Conservation (phyloP, 2,888 invertebrate genomes). For the Argynnis bischoffii region DNA sequence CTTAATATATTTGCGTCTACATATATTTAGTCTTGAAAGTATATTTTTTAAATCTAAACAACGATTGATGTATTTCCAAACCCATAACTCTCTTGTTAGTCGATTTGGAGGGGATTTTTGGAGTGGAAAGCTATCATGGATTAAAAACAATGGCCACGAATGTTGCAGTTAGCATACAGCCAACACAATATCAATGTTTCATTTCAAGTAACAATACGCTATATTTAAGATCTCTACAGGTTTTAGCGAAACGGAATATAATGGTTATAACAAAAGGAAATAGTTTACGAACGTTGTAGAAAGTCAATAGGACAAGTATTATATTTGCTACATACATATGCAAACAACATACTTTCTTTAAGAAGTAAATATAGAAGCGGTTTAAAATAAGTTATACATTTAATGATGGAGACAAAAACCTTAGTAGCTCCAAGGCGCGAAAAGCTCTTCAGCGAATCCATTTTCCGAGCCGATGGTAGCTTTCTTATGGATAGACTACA, state of each 20-base stretch:
- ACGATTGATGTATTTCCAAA: neutral
- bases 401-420: no score
- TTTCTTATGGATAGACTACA: no score
- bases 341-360: neutral
- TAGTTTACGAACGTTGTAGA: slow-evolving; percentile 8
- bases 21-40: neutral
- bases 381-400: no score
- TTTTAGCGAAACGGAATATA: slow-evolving; percentile 55
- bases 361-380: neutral
- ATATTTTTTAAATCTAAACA: neutral
- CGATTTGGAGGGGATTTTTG: slow-evolving; percentile 30
- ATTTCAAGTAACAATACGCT: slow-evolving; percentile 27
- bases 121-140: slow-evolving; percentile 30
- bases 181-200: slow-evolving; percentile 27
- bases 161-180: slow-evolving; percentile 18
- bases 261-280: slow-evolving; percentile 47
- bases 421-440: no score
- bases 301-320: neutral
- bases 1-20: neutral
- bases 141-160: slow-evolving; percentile 33
- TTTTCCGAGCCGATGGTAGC: no score
- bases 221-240: slow-evolving; percentile 20
- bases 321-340: neutral
- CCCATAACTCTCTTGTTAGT: slow-evolving; percentile 10
- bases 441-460: no score